Evolutionary conservation across 2,888 invertebrate species (phyloP), one percentile per base, ranked within the genome.

Genomic region (Macroteleia sp.): DNA sequence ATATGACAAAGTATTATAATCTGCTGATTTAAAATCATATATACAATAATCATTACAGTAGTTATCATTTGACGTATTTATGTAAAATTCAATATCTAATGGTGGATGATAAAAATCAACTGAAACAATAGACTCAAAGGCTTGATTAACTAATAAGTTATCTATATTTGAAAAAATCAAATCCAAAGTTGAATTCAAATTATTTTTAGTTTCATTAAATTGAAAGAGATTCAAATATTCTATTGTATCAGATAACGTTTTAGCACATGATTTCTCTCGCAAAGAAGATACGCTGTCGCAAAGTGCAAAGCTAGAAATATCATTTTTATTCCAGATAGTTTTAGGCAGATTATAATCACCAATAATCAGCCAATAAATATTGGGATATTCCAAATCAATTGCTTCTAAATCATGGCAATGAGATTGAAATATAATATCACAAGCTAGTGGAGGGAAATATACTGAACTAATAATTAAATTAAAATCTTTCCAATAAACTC

Each of bases 331-430:
- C 56, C 41, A 56, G 0, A 1, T 25, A 12, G 41, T 16, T 14
- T 56, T 41, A n/a, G 56, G 56, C 5, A 56, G 10, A 16, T 56
- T 56, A 41, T 28, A 56, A 14, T 56, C 56, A 1, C 41, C 41
- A n/a, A 39, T 5, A 8, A 56, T 1, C 16, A 41, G 6, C 16
- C 17, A 56, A 5, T n/a, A 30, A 2, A 10, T 5, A 17, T 39
- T 19, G 0, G 39, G 54, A 25, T 54, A 2, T 9, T 12, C 3
- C 2, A 39, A 1, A 2, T 22, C 25, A 9, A 54, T 6, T 4
- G 0, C 10, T 39, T 54, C 54, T 10, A 54, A 5, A 3, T 20
- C 20, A 10, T 12, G 0, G 14, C 54, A 54, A 25, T 54, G 16
- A 3, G 39, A 39, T 1, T 2, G 2, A 16, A 54, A 12, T 8